Conservation (phyloP, 2,888 invertebrate genomes). For the Drosophila rellima region DNA sequence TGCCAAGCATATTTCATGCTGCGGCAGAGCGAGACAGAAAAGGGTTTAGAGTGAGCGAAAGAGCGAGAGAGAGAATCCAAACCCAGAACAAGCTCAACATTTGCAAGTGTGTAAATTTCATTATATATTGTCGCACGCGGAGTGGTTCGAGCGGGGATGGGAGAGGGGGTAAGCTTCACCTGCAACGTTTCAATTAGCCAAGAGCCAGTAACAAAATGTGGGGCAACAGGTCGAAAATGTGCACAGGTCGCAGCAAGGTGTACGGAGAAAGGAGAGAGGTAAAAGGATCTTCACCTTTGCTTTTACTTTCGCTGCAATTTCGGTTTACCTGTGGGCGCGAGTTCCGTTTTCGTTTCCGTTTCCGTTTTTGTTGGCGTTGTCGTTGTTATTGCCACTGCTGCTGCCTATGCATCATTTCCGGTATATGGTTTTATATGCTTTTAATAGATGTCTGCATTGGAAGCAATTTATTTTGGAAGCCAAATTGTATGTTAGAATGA, state of each 20-base stretch:
- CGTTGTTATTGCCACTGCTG: conserved; percentile 12
- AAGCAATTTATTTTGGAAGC: conserved; percentile 71
- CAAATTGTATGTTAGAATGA: conserved; percentile 35
- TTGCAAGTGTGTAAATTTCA: conserved; percentile 78
- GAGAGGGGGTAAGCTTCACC: conserved; percentile 29
- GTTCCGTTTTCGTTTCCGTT: conserved; percentile 11
- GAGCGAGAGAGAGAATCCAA: neutral
- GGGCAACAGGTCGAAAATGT: conserved; percentile 74
- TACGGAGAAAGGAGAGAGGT: neutral
- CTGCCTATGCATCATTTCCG: conserved; percentile 76
- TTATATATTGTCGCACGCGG: conserved; percentile 55
- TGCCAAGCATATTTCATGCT: conserved; percentile 73
- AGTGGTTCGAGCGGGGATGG: conserved; percentile 5
- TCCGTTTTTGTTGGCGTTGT: conserved; percentile 13
- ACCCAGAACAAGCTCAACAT: conserved; percentile 51
- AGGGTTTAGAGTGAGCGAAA: neutral
- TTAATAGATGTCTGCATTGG: conserved; percentile 79
- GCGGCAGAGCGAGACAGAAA: neutral
- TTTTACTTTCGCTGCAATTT: conserved; percentile 66
- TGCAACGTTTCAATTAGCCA: conserved; percentile 72
- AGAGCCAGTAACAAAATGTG: conserved; percentile 40
- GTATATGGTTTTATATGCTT: conserved; percentile 75
- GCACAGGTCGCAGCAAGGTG: conserved; percentile 3
- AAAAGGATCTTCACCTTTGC: conserved; percentile 17
- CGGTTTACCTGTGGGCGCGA: conserved; percentile 18